A percentile compares a stretch with the other conserved stretches of the same genome.
Conservation (phyloP, 2,797 vertebrate genomes). For the Silurus lanzhouensis region DNA sequence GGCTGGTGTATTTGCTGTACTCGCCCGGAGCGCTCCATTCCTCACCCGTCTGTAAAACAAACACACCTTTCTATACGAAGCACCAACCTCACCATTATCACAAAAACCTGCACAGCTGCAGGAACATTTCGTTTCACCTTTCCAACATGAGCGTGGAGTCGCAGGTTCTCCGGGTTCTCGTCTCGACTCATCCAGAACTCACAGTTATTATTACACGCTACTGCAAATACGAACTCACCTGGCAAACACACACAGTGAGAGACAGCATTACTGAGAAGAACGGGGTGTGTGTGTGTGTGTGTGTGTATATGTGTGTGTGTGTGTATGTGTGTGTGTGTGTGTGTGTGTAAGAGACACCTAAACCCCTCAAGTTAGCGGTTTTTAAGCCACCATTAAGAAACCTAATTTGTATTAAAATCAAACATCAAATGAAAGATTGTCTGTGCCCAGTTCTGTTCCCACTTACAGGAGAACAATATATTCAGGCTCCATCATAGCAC, state of each 20-base stretch:
- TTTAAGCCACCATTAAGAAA: too few relatives aligned
- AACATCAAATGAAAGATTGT: too few relatives aligned
- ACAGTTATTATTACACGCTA: constrained; percentile 91
- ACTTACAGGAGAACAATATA: too few relatives aligned
- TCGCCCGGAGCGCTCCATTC: constrained; percentile 95
- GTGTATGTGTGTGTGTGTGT: neutral
- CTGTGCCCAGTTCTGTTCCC: too few relatives aligned
- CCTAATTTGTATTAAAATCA: too few relatives aligned
- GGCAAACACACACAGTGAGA: constrained; percentile 32
- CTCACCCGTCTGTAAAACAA: constrained; percentile 77
- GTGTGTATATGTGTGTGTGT: neutral
- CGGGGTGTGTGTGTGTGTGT: neutral
- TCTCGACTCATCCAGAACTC: constrained; percentile 93
- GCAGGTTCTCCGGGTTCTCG: constrained; percentile 78
- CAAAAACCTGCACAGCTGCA: constrained; percentile 6
- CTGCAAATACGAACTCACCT: constrained; percentile 91
- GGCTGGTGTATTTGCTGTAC: constrained; percentile 88
- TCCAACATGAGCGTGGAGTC: constrained; percentile 84
- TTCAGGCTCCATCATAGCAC: too few relatives aligned
- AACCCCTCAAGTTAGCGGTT: too few relatives aligned
- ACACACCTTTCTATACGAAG: constrained; percentile 5
- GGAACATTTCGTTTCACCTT: constrained; percentile 71
- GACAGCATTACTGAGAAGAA: neutral
- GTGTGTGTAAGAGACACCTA: neutral
- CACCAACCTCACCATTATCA: neutral